phyloP scores from a whole-genome alignment of 2,888 invertebrate genomes.

The Galerucella calmariensis region DNA sequence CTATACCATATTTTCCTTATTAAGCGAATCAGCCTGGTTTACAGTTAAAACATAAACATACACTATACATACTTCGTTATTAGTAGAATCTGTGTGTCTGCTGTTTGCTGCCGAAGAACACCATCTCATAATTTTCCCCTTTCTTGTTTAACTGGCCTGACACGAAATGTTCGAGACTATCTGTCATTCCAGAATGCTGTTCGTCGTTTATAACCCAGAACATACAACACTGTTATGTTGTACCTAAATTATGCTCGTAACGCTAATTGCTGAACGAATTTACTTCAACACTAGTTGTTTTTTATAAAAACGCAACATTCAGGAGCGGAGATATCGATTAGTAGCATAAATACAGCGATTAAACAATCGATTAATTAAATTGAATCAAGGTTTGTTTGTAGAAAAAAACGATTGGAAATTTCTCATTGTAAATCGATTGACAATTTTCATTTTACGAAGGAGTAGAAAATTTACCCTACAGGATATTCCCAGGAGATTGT shows the following conservation, averaged over 20 bases:
- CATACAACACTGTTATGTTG: conserved; percentile 41
- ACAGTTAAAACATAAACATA: conserved; percentile 3
- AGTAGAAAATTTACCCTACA: too few species aligned
- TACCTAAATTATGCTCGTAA: conserved; percentile 43
- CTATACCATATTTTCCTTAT: too few species aligned
- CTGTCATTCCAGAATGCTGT: conserved; percentile 25
- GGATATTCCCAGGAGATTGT: too few species aligned
- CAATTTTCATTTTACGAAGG: too few species aligned
- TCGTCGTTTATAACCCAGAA: conserved; percentile 23
- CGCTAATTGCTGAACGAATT: conserved; percentile 41
- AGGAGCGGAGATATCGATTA: not conserved
- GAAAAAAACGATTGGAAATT: too few species aligned
- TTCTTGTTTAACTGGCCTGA: conserved; percentile 9
- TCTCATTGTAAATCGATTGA: too few species aligned
- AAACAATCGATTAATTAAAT: not conserved
- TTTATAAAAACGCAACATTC: not conserved
- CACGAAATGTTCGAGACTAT: conserved; percentile 10
- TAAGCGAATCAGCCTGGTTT: not conserved
- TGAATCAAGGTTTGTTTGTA: too few species aligned
- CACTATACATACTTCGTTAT: not conserved
- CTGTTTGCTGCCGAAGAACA: conserved; percentile 10
- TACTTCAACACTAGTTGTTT: conserved; percentile 15
- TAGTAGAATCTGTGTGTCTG: not conserved
- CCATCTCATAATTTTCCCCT: conserved; percentile 20
- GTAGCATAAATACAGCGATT: not conserved